A percentile compares a stretch with the other conserved stretches of the same genome.
These are phyloP conservation scores for Mesocricetus auratus DNA, from an alignment of 2,113 vertebrate genomes.

Conservation along the genomic window DNA sequence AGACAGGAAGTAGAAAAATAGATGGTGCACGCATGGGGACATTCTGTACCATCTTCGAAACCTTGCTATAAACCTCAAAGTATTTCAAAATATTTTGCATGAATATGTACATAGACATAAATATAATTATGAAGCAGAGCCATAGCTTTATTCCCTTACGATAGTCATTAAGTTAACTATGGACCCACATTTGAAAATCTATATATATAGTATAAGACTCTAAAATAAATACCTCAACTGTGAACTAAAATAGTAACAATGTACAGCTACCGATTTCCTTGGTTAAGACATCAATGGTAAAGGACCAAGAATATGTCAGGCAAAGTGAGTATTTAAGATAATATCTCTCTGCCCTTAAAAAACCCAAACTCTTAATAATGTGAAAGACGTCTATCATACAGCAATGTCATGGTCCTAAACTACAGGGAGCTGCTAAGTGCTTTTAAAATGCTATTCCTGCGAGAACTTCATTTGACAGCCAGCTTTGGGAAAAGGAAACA, in stretches of 20 bases:
- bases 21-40: accelerated
- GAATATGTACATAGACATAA: neutral
- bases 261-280: neutral
- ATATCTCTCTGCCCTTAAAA: neutral
- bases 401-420: neutral
- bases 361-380: slow-evolving; percentile 30
- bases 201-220: neutral
- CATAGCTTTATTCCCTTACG: neutral
- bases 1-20: neutral
- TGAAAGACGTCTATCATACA: neutral
- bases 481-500: slow-evolving; percentile 42
- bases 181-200: slow-evolving; percentile 23
- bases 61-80: slow-evolving; percentile 12
- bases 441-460: slow-evolving; percentile 3
- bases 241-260: neutral
- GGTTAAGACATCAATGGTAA: neutral
- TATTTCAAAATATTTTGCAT: slow-evolving; percentile 34
- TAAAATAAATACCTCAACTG: slow-evolving; percentile 2
- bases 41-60: neutral
- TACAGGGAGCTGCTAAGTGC: neutral
- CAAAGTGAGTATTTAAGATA: slow-evolving; percentile 19
- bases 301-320: neutral
- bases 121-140: neutral
- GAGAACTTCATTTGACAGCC: slow-evolving; percentile 73
- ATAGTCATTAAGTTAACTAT: neutral